These are phyloP conservation scores for Psephotus haematonotus DNA, from an alignment of 2,113 vertebrate genomes.

Conservation along the genomic window DNA sequence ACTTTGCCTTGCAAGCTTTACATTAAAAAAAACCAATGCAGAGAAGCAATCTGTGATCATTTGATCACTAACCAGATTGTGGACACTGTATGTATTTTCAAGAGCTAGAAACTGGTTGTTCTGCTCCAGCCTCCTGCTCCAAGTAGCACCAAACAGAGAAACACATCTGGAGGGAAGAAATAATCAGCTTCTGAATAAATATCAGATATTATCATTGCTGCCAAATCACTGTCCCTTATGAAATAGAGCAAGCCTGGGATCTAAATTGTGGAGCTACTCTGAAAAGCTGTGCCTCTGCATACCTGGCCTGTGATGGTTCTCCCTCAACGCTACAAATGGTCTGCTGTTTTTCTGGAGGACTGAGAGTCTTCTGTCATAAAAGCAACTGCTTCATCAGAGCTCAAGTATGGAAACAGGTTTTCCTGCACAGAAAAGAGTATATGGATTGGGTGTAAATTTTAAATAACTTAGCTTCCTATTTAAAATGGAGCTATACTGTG, in stretches of 20 bases:
- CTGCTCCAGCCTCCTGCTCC: neutral
- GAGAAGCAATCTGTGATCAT: neutral
- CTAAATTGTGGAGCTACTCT: neutral
- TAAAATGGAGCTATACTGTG: neutral
- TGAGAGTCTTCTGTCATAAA: neutral
- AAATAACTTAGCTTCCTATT: neutral
- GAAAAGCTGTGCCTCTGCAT: neutral
- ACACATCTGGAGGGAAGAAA: neutral
- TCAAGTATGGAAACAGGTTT: neutral
- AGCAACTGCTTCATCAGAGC: neutral
- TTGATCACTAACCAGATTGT: neutral
- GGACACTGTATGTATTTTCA: neutral
- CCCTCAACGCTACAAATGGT: neutral
- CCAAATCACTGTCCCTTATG: neutral
- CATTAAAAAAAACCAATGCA: neutral
- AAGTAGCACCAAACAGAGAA: conserved; percentile 36
- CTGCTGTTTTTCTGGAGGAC: neutral
- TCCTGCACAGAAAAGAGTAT: neutral
- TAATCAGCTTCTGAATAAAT: neutral
- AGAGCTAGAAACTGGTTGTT: neutral
- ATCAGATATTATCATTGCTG: neutral
- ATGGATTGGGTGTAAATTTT: neutral
- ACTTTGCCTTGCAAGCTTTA: neutral
- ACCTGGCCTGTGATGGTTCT: rapidly evolving
- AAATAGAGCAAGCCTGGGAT: neutral